Conservation (phyloP, 1,140 invertebrate genomes). For the Laupala kohalensis region DNA sequence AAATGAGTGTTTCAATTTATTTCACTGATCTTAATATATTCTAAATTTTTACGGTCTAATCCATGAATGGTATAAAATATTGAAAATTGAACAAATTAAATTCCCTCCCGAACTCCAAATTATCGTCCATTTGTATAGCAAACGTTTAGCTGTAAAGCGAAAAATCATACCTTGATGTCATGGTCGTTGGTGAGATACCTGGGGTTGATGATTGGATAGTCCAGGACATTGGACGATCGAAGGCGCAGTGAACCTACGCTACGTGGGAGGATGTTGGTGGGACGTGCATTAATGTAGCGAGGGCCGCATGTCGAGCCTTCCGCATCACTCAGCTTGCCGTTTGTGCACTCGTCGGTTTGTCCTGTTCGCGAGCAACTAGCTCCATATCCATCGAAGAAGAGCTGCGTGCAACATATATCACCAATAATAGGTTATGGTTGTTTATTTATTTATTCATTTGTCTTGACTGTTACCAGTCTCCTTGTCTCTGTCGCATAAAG, state of each 20-base stretch:
- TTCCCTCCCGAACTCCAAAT: too few species aligned
- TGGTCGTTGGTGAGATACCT: not conserved
- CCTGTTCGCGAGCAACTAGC: conserved; percentile 26
- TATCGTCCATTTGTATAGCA: too few species aligned
- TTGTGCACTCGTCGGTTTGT: conserved; percentile 24
- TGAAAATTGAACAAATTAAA: too few species aligned
- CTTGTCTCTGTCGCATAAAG: too few species aligned
- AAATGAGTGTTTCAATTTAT: too few species aligned
- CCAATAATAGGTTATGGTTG: not conserved
- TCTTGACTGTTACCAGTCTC: conserved; percentile 9
- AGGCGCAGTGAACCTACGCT: not conserved
- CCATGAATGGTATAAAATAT: too few species aligned
- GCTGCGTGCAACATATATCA: conserved; percentile 9
- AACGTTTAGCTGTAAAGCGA: too few species aligned
- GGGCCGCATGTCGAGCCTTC: conserved; percentile 16
- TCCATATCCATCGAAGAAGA: conserved; percentile 32
- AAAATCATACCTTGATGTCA: not conserved
- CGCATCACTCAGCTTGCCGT: conserved; percentile 16
- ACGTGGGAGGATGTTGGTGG: conserved; percentile 15
- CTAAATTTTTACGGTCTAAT: too few species aligned
- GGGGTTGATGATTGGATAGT: conserved; percentile 8
- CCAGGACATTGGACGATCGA: not conserved
- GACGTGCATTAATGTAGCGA: not conserved
- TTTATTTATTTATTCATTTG: conserved; percentile 11
- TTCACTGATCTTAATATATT: too few species aligned